Evolutionary conservation across 2,797 vertebrate genomes (phyloP).

Genomic region (Triplophysa bombifrons): DNA sequence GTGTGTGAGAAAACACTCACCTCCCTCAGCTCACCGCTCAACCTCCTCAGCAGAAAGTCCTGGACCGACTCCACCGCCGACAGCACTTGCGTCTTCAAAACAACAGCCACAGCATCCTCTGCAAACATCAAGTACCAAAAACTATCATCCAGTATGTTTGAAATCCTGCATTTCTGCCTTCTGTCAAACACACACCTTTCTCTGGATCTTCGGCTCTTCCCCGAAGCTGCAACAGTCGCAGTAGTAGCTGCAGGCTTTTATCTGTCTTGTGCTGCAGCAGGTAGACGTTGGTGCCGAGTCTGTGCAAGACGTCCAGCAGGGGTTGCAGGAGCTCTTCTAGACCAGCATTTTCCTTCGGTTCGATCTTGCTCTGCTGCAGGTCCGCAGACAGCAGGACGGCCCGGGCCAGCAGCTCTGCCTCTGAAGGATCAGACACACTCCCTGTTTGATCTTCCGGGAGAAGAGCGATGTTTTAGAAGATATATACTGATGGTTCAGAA

Average conservation of each 20-base stretch:
- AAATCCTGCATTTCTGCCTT: neutral
- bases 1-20: conserved; percentile 66
- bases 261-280: conserved; percentile 86
- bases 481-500: neutral
- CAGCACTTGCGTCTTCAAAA: conserved; percentile 71
- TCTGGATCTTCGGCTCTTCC: conserved; percentile 20
- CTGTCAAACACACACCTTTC: conserved; percentile 60
- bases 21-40: conserved; percentile 83
- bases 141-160: too few species aligned
- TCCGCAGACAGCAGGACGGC: conserved; percentile 87
- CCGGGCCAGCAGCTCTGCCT: conserved; percentile 83
- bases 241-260: conserved; percentile 88
- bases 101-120: conserved; percentile 74
- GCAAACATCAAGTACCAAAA: conserved; percentile 38
- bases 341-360: conserved; percentile 59
- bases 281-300: conserved; percentile 87
- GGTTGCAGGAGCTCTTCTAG: conserved; percentile 83
- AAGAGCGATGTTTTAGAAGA: neutral
- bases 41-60: conserved; percentile 81
- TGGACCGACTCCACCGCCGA: conserved; percentile 76
- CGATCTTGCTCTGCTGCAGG: conserved; percentile 71
- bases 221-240: conserved; percentile 80
- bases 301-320: conserved; percentile 85
- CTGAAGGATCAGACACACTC: conserved; percentile 78
- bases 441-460: conserved; percentile 65